Evolutionary conservation across 2,888 invertebrate species (phyloP).

Genomic region (Pardosa pseudoannulata): DNA sequence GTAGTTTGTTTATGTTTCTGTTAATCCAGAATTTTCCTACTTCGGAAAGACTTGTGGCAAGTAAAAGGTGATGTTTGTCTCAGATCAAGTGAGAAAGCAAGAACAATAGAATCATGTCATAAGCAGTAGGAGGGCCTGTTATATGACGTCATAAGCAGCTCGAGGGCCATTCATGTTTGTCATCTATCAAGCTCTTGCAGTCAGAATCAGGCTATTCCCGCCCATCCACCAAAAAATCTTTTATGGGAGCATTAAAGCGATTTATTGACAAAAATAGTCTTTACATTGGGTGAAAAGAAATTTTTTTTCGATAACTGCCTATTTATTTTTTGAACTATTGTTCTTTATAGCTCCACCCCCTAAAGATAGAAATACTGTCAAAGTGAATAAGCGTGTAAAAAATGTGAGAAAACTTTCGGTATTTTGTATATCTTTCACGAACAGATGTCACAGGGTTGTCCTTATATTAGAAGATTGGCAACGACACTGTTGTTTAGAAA

Average conservation of each 20-base stretch:
- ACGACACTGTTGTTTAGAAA: no score
- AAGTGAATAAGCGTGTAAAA: no score
- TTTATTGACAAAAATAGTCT: constrained; percentile 39
- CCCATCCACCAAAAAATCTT: constrained; percentile 22
- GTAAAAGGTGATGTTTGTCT: background rate
- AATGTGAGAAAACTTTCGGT: background rate
- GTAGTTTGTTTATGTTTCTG: no score
- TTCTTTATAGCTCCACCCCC: constrained; percentile 34
- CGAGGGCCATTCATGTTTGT: constrained; percentile 41
- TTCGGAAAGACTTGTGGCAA: no score
- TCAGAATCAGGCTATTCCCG: constrained; percentile 60
- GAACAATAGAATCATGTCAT: constrained; percentile 46
- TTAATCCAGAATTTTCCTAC: no score
- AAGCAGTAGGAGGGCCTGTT: constrained; percentile 54
- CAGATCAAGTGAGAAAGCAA: background rate
- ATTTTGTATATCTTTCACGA: constrained; percentile 24
- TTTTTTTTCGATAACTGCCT: constrained; percentile 52
- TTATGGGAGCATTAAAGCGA: constrained; percentile 43
- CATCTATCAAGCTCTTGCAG: constrained; percentile 63
- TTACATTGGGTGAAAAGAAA: constrained; percentile 31
- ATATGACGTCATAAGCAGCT: constrained; percentile 36
- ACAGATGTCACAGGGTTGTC: constrained; percentile 36
- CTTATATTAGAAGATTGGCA: constrained; percentile 31
- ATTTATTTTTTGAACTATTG: constrained; percentile 34
- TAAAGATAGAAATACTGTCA: background rate